Evolutionary conservation across 2,888 invertebrate genomes (phyloP).

Genomic region (Trissonchulus latispiculum): DNA sequence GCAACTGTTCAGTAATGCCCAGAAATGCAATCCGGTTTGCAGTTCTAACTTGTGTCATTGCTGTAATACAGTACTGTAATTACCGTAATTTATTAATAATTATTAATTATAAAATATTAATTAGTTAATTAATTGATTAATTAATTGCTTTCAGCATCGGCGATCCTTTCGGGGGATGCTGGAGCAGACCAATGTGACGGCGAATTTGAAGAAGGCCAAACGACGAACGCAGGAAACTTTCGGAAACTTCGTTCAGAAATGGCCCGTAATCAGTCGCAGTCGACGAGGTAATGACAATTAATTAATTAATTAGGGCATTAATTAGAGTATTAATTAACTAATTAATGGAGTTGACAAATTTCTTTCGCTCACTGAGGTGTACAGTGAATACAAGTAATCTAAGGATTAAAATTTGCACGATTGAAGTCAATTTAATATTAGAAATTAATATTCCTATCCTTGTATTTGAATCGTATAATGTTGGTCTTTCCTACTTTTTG

Average conservation of each 20-base stretch:
- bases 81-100: no score
- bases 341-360: neutral
- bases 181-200: neutral
- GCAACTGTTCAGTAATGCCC: no score
- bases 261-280: neutral
- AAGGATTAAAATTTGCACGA: no score
- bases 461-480: no score
- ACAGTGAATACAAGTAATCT: no score
- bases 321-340: neutral
- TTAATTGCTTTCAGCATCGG: neutral
- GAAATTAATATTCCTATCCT: no score
- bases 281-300: neutral
- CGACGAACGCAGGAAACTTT: neutral
- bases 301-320: neutral
- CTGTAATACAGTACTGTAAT: no score
- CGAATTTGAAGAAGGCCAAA: neutral
- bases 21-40: no score
- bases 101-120: neutral
- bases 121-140: neutral
- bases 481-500: no score
- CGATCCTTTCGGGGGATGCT: neutral
- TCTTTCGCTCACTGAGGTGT: neutral
- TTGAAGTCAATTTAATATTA: no score
- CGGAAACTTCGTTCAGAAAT: neutral
- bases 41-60: no score